phyloP scores from a whole-genome alignment of 2,888 invertebrate species.

The Caenorhabditis sp. region DNA sequence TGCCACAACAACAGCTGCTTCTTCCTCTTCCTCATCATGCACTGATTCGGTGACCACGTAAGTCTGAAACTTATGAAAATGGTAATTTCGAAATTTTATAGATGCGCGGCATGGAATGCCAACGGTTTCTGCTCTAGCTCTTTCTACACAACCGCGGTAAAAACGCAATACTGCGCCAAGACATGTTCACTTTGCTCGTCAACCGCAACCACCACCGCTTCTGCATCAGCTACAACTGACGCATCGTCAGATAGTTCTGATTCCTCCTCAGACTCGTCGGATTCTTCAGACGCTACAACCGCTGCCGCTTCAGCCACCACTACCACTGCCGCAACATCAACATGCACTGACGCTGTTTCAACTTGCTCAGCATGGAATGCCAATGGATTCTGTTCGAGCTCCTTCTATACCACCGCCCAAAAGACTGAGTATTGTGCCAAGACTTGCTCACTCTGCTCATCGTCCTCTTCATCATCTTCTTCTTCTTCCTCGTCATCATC shows the following conservation, averaged over 20 bases:
- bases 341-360: too few species aligned
- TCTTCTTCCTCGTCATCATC: slow-evolving; percentile 7
- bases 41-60: neutral
- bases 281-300: neutral
- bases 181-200: slow-evolving; percentile 17
- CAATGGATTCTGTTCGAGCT: slow-evolving; percentile 20
- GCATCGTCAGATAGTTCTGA: neutral
- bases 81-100: neutral
- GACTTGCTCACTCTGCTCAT: slow-evolving; percentile 17
- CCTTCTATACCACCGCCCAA: slow-evolving; percentile 14
- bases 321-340: too few species aligned
- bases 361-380: neutral
- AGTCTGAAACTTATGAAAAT: too few species aligned
- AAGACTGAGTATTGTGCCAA: slow-evolving; percentile 15
- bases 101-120: slow-evolving; percentile 12
- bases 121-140: slow-evolving; percentile 21
- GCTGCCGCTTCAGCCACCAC: too few species aligned
- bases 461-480: slow-evolving; percentile 4
- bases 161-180: slow-evolving; percentile 12
- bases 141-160: slow-evolving; percentile 15
- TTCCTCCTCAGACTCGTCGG: neutral
- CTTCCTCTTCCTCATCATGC: slow-evolving; percentile 10
- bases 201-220: neutral
- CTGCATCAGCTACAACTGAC: neutral
- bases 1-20: slow-evolving; percentile 3